These are phyloP conservation scores for Paedocypris micromegethes DNA, from an alignment of 2,797 vertebrate genomes.

Conservation along the genomic window DNA sequence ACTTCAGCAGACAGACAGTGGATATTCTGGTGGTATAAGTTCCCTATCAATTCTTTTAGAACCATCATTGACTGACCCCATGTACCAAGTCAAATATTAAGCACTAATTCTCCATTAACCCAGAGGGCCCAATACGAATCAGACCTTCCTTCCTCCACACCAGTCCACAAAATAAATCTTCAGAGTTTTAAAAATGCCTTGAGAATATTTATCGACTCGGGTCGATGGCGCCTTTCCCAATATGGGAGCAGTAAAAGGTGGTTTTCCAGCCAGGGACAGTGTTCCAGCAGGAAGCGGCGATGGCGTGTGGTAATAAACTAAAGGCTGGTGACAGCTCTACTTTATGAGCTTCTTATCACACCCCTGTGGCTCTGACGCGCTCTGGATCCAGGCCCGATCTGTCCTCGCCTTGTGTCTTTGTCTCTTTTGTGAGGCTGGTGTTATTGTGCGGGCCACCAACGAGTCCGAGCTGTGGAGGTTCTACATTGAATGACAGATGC, in stretches of 20 bases:
- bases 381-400: slow-evolving; percentile 6
- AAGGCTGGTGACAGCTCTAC: slow-evolving; percentile 24
- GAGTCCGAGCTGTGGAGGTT: too few relatives aligned
- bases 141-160: slow-evolving; percentile 14
- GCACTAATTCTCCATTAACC: slow-evolving; percentile 25
- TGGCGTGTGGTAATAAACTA: slow-evolving; percentile 20
- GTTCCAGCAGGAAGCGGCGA: slow-evolving; percentile 3
- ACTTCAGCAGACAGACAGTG: too few relatives aligned
- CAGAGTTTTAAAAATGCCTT: slow-evolving; percentile 26
- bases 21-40: slow-evolving; percentile 2
- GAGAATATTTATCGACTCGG: slow-evolving; percentile 31
- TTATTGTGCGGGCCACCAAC: slow-evolving; percentile 9
- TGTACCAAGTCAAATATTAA: slow-evolving; percentile 26
- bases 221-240: slow-evolving; percentile 10
- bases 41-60: slow-evolving; percentile 24
- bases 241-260: slow-evolving; percentile 9
- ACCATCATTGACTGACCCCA: slow-evolving; percentile 17
- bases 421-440: slow-evolving; percentile 20
- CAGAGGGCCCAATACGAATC: slow-evolving; percentile 20
- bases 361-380: slow-evolving; percentile 18
- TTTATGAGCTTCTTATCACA: slow-evolving; percentile 36
- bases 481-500: too few relatives aligned
- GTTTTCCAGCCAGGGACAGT: slow-evolving; percentile 20
- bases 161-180: slow-evolving; percentile 17
- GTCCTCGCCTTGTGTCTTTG: slow-evolving; percentile 16